phyloP scores from a whole-genome alignment of 92 coral and sea anemone genomes.

The Isaurus tuberculatus region DNA sequence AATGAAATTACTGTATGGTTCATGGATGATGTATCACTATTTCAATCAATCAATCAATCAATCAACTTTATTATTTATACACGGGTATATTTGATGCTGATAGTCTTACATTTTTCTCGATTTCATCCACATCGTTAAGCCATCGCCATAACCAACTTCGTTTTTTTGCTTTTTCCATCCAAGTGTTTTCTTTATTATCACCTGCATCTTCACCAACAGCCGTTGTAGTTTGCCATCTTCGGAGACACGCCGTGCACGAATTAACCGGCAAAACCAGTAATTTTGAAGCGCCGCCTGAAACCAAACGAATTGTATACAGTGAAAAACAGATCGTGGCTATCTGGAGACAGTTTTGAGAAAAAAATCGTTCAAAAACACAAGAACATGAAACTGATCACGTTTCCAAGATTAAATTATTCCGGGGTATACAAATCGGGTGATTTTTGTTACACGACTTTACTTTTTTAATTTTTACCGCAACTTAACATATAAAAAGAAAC shows the following conservation, averaged over 20 bases:
- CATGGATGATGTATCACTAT: no score
- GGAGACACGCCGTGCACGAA: constrained; percentile 64
- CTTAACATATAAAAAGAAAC: neutral
- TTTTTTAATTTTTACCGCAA: neutral
- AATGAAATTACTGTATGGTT: no score
- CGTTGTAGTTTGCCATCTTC: constrained; percentile 77
- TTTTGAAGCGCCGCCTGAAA: constrained; percentile 20
- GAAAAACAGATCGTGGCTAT: neutral
- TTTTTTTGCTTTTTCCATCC: constrained; percentile 81
- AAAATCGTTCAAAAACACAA: neutral
- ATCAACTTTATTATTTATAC: no score
- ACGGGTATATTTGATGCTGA: no score
- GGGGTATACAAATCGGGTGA: neutral
- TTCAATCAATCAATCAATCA: no score
- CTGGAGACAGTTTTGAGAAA: neutral
- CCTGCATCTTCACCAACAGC: constrained; percentile 58
- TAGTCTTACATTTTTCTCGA: constrained; percentile 72
- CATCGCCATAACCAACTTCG: constrained; percentile 90
- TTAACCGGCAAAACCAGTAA: constrained; percentile 41
- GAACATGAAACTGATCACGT: constrained; percentile 22
- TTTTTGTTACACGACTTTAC: neutral
- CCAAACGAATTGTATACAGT: neutral
- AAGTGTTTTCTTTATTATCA: constrained; percentile 64
- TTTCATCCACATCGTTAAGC: constrained; percentile 83
- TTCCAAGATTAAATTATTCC: constrained; percentile 11